Percentiles rank a stretch among this genome's conserved stretches.
Conservation (phyloP, 2,797 vertebrate genomes). For the Anas bahamensis region DNA sequence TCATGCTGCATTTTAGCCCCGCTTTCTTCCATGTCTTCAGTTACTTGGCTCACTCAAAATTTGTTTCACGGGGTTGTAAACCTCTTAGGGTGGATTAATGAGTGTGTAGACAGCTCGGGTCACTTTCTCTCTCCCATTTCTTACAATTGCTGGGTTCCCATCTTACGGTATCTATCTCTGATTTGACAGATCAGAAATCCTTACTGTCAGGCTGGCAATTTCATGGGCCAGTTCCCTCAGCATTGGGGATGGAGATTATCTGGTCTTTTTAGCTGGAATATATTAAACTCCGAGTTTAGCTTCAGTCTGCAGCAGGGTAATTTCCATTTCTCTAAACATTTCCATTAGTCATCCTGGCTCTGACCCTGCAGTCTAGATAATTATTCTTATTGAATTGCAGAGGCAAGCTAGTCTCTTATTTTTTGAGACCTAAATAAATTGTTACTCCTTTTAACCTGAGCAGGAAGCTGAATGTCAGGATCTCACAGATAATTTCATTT, state of each 20-base stretch:
- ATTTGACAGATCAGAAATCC: constrained; percentile 48
- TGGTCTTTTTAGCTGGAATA: constrained; percentile 44
- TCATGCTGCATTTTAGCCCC: not conserved
- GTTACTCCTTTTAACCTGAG: constrained; percentile 40
- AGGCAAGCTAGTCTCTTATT: constrained; percentile 3
- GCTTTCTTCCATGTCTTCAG: not conserved
- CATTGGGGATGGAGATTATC: constrained; percentile 35
- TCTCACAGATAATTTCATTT: constrained; percentile 46
- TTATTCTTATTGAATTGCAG: constrained; percentile 55
- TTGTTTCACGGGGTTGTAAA: not conserved
- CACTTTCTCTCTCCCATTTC: not conserved
- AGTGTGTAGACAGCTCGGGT: not conserved
- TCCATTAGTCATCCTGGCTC: constrained; percentile 69
- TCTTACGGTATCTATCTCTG: not conserved
- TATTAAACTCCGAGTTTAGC: constrained; percentile 38
- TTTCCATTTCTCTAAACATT: constrained; percentile 70
- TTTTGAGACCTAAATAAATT: constrained; percentile 57
- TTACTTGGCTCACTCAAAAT: not conserved
- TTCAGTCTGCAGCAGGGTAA: constrained; percentile 18
- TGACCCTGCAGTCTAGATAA: constrained; percentile 63
- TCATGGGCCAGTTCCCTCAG: constrained; percentile 58
- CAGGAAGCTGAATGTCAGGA: constrained; percentile 32
- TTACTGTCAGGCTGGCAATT: constrained; percentile 44
- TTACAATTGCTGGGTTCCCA: not conserved
- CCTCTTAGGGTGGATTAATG: not conserved